Base-by-base conservation (phyloP, 2,113 vertebrate genomes). In the Nipponia nippon region DNA sequence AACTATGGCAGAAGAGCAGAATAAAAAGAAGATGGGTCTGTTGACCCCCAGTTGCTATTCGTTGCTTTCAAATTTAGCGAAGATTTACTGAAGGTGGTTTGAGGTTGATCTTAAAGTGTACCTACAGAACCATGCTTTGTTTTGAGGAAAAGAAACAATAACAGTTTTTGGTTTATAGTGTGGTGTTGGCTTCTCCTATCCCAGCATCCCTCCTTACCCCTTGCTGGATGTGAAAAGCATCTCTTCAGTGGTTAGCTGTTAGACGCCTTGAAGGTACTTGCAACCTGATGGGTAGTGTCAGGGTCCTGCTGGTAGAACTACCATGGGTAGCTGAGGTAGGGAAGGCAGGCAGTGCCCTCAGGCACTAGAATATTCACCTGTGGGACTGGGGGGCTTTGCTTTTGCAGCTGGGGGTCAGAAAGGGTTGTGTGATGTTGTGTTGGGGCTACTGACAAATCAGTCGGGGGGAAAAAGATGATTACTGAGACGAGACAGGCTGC, bases 401-500 rank as follows among this genome's bases (percentile, higher is more conserved):
- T 83, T 13, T 36, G 36, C 42, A 75, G 0, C 13, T 47, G 46
- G 16, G 27, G 16, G 6, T 62, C 38, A 9, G 34, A 36, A 81
- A 40, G 67, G 18, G 10, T 17, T 40, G n/a, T 12, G 72, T 23
- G n/a, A 22, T 63, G 71, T 32, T 7, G 14, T 44, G 20, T 9
- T 5, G 2, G 20, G 42, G 61, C 26, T 25, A 23, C 27, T 15
- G 27, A n/a, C 44, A 55, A 25, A 13, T 50, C 32, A 20, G 0
- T 4, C 2, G 1, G n/a, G 42, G 56, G 9, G 8, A 6, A 7
- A 30, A 53, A 44, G 40, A 14, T 7, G 3, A 7, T 59, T 18
- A 11, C 40, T 1, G 5, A n/a, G 36, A 4, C 2, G 8, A 32
- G 26, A 32, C 9, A 18, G 38, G 47, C 62, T 73, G 36, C 32